These are phyloP conservation scores for Illadopsis cleaveri DNA, from an alignment of 2,113 vertebrate species.

Conservation along the genomic window DNA sequence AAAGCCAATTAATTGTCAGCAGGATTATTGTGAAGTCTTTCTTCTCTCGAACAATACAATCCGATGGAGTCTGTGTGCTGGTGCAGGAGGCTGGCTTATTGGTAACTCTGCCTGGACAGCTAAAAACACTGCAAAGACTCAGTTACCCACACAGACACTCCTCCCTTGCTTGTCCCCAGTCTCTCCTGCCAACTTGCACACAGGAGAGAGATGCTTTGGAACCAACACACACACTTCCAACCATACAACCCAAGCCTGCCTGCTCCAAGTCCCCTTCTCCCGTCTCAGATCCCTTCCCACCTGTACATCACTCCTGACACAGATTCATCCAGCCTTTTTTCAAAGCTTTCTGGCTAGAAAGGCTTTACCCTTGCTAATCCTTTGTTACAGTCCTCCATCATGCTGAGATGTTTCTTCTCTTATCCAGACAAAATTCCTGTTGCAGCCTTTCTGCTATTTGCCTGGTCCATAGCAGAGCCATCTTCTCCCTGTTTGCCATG, in stretches of 20 bases:
- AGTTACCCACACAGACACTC: not conserved
- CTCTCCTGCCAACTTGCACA: not conserved
- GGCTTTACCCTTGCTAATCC: not conserved
- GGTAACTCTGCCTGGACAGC: not conserved
- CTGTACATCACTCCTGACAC: not conserved
- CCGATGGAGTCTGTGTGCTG: not conserved
- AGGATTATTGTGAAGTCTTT: conserved; percentile 36
- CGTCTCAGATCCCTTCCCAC: not conserved
- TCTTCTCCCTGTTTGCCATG: not conserved
- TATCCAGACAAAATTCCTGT: not conserved
- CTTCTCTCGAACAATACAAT: not conserved
- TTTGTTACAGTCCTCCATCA: not conserved
- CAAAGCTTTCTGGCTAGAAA: not conserved
- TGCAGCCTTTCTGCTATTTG: not conserved
- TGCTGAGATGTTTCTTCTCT: not conserved
- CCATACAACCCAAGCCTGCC: not conserved
- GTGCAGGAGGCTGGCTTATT: not conserved
- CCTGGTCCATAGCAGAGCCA: not conserved
- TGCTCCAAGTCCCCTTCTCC: not conserved
- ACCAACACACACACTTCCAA: not conserved
- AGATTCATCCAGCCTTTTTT: not conserved
- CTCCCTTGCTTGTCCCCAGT: not conserved
- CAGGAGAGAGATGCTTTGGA: not conserved
- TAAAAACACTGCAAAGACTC: not conserved
- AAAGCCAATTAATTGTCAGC: conserved; percentile 74